Base-by-base conservation (phyloP, 1,140 invertebrate genomes). In the Halesus radiatus region DNA sequence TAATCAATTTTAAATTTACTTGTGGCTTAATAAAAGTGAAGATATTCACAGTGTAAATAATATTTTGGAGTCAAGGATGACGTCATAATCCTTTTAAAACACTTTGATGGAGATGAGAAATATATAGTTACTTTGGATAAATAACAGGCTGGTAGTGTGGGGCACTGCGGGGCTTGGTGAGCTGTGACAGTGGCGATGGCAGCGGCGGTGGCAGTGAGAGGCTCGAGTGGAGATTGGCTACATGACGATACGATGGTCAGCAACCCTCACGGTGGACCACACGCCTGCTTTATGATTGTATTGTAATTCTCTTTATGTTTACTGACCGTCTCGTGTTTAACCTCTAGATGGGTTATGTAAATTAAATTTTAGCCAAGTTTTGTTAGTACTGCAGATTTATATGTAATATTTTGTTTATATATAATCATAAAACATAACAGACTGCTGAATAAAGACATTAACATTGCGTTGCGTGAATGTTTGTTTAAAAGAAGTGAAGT, bases 361-460 rank as follows among this genome's bases (percentile, higher is more conserved):
- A 70, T 75, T 70, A 60, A 53, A 79, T 58, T 82, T 82, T 80
- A 80, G 81, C 52, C 75, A 80, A 29, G 15, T 83, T 83, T 82
- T 80, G 54, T 80, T 83, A 52, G 68, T 78, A 68, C 66, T 74
- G 78, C 70, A 78, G 75, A 78, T 70, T 76, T 76, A 79, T 82
- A 66, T 79, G 78, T 79, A 79, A 79, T 82, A 77, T 77, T 82
- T 82, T 81, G n/a, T 82, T 79, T 79, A 82, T 72, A 56, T 73
- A 79, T 73, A 79, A 73, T 64, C 26, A 22, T 60, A 81, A 76
- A 66, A 68, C 80, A 62, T 66, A 52, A 78, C 76, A 68, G 66
- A 81, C 75, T 78, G 73, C 54, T 70, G 72, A 78, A 53, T 62
- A 74, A 78, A 77, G 75, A 82, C 75, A 83, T 58, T 75, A 58